Conservation (phyloP, 2,797 vertebrate species). For the Strix occidentalis region DNA sequence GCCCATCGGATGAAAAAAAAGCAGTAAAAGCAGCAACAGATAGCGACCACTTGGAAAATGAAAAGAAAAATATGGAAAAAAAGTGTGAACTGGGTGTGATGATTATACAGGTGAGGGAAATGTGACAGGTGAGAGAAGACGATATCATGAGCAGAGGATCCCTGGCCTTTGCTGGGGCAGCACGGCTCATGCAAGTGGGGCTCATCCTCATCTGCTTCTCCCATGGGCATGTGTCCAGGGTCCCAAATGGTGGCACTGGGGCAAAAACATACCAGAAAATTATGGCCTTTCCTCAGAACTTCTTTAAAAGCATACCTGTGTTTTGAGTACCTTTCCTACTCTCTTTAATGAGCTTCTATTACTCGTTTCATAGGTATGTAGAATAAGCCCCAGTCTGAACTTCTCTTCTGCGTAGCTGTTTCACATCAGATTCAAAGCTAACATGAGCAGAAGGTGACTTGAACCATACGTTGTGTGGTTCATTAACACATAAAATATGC, state of each 20-base stretch:
- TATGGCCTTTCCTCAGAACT: not conserved
- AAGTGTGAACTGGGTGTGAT: not conserved
- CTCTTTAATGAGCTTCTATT: not conserved
- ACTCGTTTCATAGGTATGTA: not conserved
- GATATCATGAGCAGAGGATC: not conserved
- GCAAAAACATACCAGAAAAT: not conserved
- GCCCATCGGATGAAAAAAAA: not conserved
- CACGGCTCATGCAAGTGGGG: not conserved
- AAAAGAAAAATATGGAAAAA: not conserved
- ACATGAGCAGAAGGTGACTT: not conserved
- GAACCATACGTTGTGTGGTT: not conserved
- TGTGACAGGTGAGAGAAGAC: not conserved
- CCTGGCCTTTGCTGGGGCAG: not conserved
- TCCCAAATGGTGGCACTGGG: not conserved
- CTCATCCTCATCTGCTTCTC: not conserved
- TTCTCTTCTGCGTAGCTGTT: not conserved
- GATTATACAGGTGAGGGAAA: not conserved
- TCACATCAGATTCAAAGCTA: not conserved
- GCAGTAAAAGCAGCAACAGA: not conserved
- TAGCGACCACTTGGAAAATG: not conserved
- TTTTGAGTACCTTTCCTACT: not conserved
- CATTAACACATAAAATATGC: constrained; percentile 4
- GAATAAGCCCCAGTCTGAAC: not conserved
- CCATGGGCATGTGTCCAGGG: too few relatives aligned
- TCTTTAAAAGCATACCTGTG: not conserved